Evolutionary conservation across 2,113 vertebrate species (phyloP), one percentile per base, ranked within the genome.

Genomic region (Acanthochromis polyacanthus): DNA sequence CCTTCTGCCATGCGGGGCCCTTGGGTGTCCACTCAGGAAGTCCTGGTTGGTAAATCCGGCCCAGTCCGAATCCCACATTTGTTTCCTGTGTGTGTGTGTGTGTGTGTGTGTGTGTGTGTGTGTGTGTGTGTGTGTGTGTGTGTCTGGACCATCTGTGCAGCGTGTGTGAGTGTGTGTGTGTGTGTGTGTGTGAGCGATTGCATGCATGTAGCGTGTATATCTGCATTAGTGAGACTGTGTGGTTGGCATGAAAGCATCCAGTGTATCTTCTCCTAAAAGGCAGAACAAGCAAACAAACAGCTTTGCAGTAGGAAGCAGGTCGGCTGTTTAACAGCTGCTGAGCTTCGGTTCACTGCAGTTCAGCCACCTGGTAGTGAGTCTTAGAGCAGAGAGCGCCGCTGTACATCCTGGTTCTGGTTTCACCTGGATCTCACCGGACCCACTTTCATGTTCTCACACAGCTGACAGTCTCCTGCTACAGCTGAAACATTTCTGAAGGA

Each of bases 231-330:
- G n/a, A 57, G 52, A 28, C 69, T 50, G 50, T 71, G 73, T 61
- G 40, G 53, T 88, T 88, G 72, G 77, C 87, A 81, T 90, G 78
- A 83, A 90, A 90, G 70, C 69, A 72, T 64, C 76, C 75, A 71
- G 89, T 80, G 82, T 65, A 71, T 78, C 71, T 72, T 66, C 58
- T 78, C 45, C 72, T 84, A 52, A 74, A 56, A 77, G 64, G 74
- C 75, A 81, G 78, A 83, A 73, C 67, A 80, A 84, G 84, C 81
- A 88, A 89, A 81, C 80, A 91, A 87, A 81, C 76, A 61, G 72
- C 50, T 67, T 51, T 69, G 73, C 72, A 77, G 86, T 74, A 69
- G 73, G 86, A 71, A 83, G 71, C 74, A 58, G 38, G 59, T 79
- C 46, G 80, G 86, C 80, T 82, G 82, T 75, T 72, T 61, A 81